Conservation (phyloP, 2,113 vertebrate species). For the Galemys pyrenaicus region DNA sequence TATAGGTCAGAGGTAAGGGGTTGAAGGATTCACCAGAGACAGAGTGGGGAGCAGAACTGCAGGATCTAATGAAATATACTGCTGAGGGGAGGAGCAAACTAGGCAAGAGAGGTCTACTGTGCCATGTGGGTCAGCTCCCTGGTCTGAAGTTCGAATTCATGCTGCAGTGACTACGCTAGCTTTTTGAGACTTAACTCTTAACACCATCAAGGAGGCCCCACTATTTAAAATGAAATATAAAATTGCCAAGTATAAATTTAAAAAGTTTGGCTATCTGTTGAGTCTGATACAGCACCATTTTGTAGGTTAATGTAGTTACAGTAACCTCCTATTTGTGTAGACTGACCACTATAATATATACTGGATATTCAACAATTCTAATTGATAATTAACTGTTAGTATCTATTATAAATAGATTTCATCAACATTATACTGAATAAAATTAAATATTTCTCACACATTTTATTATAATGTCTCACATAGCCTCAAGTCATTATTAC, state of each 20-base stretch:
- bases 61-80: no score
- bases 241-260: neutral
- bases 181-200: no score
- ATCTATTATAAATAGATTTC: neutral
- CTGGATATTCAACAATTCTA: neutral
- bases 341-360: neutral
- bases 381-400: neutral
- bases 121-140: no score
- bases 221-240: neutral
- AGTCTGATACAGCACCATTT: neutral
- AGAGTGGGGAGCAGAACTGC: no score
- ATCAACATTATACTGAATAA: neutral
- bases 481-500: neutral
- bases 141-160: no score
- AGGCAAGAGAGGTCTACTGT: no score
- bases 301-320: neutral
- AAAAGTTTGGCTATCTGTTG: neutral
- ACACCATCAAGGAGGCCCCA: no score
- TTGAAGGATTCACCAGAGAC: no score
- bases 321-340: neutral
- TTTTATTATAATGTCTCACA: neutral
- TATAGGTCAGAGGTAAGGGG: no score
- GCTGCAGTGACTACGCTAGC: no score
- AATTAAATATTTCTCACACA: neutral
- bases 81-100: no score